phyloP scores from a whole-genome alignment of 2,797 vertebrate species.

The Hippoglossus hippoglossus region DNA sequence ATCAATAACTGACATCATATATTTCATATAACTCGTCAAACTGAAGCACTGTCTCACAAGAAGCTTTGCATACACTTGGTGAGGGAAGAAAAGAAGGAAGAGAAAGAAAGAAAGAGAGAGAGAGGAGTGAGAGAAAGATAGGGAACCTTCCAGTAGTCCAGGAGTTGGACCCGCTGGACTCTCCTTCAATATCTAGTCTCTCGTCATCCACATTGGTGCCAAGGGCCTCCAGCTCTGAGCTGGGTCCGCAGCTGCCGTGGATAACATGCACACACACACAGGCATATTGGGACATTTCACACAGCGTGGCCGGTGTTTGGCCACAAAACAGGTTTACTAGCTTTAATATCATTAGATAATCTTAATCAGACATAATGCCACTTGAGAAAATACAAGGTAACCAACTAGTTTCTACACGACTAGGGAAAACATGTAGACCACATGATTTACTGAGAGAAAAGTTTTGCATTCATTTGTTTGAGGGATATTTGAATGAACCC shows the following conservation, averaged over 20 bases:
- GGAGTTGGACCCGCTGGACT: slow-evolving; percentile 96
- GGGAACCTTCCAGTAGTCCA: slow-evolving; percentile 98
- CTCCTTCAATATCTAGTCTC: slow-evolving; percentile 97
- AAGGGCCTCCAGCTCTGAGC: slow-evolving; percentile 96
- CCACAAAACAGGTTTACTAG: slow-evolving; percentile 72
- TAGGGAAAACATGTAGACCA: slow-evolving; percentile 25
- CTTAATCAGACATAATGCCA: slow-evolving; percentile 30
- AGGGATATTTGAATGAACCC: slow-evolving; percentile 8
- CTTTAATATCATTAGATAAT: slow-evolving; percentile 50
- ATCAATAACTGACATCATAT: slow-evolving; percentile 44
- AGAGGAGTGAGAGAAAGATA: slow-evolving; percentile 87
- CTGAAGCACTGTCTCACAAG: slow-evolving; percentile 64
- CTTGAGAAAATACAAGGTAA: slow-evolving; percentile 27
- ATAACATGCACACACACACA: slow-evolving; percentile 97
- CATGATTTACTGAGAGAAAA: slow-evolving; percentile 6
- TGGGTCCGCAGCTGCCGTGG: slow-evolving; percentile 97
- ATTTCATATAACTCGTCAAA: slow-evolving; percentile 61
- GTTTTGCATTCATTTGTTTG: slow-evolving; percentile 7
- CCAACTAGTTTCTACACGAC: slow-evolving; percentile 20
- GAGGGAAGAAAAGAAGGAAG: slow-evolving; percentile 68
- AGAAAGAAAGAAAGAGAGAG: slow-evolving; percentile 36
- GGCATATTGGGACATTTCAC: slow-evolving; percentile 97
- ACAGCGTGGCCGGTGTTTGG: slow-evolving; percentile 84
- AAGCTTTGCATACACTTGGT: slow-evolving; percentile 74
- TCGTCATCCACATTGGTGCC: slow-evolving; percentile 95